A percentile compares a stretch with the other conserved stretches of the same genome.
Conservation (phyloP, 2,113 vertebrate genomes). For the Passer domesticus region DNA sequence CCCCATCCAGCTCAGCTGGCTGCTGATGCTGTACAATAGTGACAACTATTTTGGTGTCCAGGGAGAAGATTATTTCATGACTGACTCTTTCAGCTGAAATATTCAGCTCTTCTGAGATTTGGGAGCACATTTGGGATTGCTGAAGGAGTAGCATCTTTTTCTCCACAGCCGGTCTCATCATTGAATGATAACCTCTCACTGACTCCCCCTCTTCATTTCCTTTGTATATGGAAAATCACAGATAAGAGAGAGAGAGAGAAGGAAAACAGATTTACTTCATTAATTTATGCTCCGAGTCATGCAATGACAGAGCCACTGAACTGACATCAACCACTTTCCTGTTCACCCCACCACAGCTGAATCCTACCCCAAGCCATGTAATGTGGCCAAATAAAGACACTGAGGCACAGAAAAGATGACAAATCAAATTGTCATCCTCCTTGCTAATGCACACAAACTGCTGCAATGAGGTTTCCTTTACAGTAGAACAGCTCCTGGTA, state of each 20-base stretch:
- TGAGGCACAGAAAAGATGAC: not conserved
- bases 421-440: not conserved
- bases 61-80: conserved; percentile 12
- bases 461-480: not conserved
- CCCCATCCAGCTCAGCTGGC: not conserved
- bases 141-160: conserved; percentile 37
- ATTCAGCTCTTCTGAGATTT: conserved; percentile 30
- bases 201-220: conserved; percentile 3
- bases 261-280: conserved; percentile 26
- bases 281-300: not conserved
- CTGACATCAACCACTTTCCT: not conserved
- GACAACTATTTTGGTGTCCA: not conserved
- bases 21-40: conserved; percentile 4
- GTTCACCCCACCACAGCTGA: not conserved
- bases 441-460: not conserved
- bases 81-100: conserved; percentile 40
- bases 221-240: conserved; percentile 22
- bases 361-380: not conserved
- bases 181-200: not conserved
- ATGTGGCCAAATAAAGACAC: not conserved
- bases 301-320: not conserved
- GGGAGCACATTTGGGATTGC: not conserved
- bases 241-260: conserved; percentile 15
- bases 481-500: not conserved
- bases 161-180: not conserved